These are phyloP conservation scores for Ophthalmotilapia sp. DNA, from an alignment of 2,113 vertebrate genomes.

Conservation along the genomic window DNA sequence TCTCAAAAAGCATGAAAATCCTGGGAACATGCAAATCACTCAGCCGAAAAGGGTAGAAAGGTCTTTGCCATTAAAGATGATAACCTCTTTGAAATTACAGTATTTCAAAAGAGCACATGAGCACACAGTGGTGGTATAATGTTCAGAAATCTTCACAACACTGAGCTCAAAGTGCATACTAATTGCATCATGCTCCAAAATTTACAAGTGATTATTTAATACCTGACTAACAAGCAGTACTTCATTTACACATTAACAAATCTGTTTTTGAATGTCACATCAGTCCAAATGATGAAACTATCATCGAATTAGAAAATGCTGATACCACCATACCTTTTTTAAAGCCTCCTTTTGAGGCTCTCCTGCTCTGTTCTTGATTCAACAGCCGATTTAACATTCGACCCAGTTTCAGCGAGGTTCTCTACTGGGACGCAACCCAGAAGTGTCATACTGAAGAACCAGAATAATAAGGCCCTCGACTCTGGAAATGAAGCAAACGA, in stretches of 20 bases:
- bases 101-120: background rate
- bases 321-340: conserved; percentile 14
- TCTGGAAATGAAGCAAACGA: conserved; percentile 32
- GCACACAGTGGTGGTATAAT: background rate
- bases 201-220: background rate
- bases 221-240: background rate
- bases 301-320: background rate
- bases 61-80: background rate
- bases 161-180: background rate
- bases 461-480: conserved; percentile 58
- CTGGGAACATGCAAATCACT: conserved; percentile 17
- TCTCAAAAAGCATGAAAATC: conserved; percentile 6
- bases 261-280: background rate
- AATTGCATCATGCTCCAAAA: background rate
- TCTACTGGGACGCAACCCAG: conserved; percentile 73
- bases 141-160: background rate
- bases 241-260: background rate
- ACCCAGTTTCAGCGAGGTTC: conserved; percentile 69
- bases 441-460: conserved; percentile 72
- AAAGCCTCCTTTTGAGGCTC: conserved; percentile 43
- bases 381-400: conserved; percentile 66
- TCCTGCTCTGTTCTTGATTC: conserved; percentile 55
- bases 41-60: background rate
- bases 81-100: background rate
- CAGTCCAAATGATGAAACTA: background rate